phyloP scores from a whole-genome alignment of 1,140 invertebrate species.

The Bombus confusus region DNA sequence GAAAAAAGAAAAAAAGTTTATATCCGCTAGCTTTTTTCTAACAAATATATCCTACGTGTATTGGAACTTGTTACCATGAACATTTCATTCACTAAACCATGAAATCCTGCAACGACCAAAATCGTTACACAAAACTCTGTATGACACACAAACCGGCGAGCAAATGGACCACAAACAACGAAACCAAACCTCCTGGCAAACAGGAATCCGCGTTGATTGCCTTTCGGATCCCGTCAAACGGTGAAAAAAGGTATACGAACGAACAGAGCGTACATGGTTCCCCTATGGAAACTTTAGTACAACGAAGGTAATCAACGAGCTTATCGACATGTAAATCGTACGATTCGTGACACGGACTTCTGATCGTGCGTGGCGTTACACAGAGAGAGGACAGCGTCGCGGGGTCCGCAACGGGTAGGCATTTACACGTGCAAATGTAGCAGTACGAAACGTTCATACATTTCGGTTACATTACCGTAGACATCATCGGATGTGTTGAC shows the following conservation, averaged over 20 bases:
- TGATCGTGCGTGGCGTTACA: slow-evolving; percentile 37
- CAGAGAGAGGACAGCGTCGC: slow-evolving; percentile 14
- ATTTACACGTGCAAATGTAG: slow-evolving; percentile 68
- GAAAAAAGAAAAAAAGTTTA: background rate
- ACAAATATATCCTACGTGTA: too few relatives aligned
- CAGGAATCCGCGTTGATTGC: slow-evolving; percentile 18
- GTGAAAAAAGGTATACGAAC: background rate
- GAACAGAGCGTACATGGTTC: background rate
- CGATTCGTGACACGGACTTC: slow-evolving; percentile 41
- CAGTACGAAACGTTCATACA: slow-evolving; percentile 77
- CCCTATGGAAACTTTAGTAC: slow-evolving; percentile 12
- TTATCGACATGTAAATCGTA: slow-evolving; percentile 52
- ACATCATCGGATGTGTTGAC: slow-evolving; percentile 81
- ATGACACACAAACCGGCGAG: too few relatives aligned
- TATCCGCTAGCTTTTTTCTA: too few relatives aligned
- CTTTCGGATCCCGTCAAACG: slow-evolving; percentile 4
- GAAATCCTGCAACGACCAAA: background rate
- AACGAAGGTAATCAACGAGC: slow-evolving; percentile 36
- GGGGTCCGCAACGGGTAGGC: slow-evolving; percentile 42
- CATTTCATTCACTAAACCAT: background rate
- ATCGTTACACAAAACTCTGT: slow-evolving; percentile 11
- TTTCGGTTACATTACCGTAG: slow-evolving; percentile 81
- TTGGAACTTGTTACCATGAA: background rate
- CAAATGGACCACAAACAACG: slow-evolving; percentile 18
- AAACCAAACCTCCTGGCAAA: background rate